Percentiles rank a stretch among this genome's conserved stretches.
These are phyloP conservation scores for Schizaphis graminum DNA, from an alignment of 2,888 invertebrate genomes.

Conservation along the genomic window DNA sequence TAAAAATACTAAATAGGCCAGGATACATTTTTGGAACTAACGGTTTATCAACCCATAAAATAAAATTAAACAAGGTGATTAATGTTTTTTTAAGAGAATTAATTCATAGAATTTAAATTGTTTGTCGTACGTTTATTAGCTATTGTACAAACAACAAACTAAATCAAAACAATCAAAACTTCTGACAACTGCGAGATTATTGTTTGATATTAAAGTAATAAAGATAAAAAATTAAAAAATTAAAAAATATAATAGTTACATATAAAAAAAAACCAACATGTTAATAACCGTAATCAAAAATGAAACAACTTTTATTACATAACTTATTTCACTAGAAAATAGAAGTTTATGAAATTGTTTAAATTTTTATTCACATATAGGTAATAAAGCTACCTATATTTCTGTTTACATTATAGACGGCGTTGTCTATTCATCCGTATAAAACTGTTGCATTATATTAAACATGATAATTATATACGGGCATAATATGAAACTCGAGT, in stretches of 20 bases:
- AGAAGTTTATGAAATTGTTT: not conserved
- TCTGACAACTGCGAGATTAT: not conserved
- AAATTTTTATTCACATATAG: not conserved
- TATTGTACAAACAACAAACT: not conserved
- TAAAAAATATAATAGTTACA: not conserved
- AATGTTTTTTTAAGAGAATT: not conserved
- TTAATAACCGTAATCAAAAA: not conserved
- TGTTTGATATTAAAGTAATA: not conserved
- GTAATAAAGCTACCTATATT: too few species aligned
- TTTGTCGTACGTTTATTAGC: not conserved
- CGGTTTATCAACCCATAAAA: slow-evolving; percentile 31
- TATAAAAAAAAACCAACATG: not conserved
- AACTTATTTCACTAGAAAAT: not conserved
- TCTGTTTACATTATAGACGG: not conserved
- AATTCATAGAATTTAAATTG: not conserved
- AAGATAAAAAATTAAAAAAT: not conserved
- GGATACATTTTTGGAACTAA: slow-evolving; percentile 25
- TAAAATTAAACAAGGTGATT: slow-evolving; percentile 1
- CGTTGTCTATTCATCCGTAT: slow-evolving; percentile 3
- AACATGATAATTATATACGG: not conserved
- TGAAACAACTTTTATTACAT: not conserved
- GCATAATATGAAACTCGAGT: slow-evolving; percentile 22
- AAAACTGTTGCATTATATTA: not conserved
- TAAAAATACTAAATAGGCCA: not conserved
- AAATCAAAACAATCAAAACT: not conserved